Evolutionary conservation across 2,113 vertebrate genomes (phyloP).

Genomic region (Eubucco bourcierii): DNA sequence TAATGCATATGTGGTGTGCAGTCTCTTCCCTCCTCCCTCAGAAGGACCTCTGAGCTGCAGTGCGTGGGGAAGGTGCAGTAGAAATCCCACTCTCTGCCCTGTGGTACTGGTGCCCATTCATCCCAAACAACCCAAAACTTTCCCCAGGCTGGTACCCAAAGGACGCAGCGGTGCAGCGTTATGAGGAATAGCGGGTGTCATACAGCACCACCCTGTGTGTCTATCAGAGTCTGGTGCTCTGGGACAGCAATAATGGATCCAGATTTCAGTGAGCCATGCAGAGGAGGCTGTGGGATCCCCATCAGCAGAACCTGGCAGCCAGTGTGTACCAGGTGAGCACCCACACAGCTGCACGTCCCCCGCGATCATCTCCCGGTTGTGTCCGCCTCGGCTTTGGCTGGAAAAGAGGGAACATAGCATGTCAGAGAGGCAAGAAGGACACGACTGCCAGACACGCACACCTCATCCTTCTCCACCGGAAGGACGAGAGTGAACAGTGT

Average conservation of each 20-base stretch:
- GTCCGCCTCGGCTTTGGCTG: neutral
- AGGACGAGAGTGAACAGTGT: neutral
- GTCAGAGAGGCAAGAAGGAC: neutral
- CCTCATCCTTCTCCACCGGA: neutral
- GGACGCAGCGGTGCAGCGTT: neutral
- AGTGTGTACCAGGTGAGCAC: accelerated
- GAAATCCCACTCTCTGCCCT: neutral
- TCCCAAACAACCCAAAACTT: neutral
- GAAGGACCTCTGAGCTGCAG: neutral
- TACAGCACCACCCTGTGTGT: neutral
- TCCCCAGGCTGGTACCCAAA: accelerated
- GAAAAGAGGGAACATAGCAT: neutral
- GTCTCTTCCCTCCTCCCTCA: neutral
- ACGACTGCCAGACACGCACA: neutral
- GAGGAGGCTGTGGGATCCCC: neutral
- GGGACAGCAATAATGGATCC: accelerated
- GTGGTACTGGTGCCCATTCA: neutral
- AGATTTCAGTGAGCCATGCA: neutral
- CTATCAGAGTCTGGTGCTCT: neutral
- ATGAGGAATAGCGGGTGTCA: neutral
- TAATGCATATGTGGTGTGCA: accelerated
- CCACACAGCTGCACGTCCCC: neutral
- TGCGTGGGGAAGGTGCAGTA: neutral
- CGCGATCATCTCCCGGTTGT: accelerated
- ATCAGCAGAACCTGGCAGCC: neutral